Base-by-base conservation (phyloP, 2,888 invertebrate species). In the Ochropacha duplaris region DNA sequence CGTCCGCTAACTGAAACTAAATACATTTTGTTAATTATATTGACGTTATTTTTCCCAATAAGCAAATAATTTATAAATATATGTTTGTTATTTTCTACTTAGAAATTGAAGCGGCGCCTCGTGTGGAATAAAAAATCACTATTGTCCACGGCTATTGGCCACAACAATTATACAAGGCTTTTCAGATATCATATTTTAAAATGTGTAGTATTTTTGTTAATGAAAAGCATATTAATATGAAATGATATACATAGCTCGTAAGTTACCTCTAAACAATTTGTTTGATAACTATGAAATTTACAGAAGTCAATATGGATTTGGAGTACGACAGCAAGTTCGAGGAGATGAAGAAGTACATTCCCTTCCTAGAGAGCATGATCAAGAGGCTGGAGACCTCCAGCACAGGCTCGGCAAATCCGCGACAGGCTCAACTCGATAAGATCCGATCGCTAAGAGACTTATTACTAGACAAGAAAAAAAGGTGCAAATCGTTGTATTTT, bases 361-460 rank as follows among this genome's bases (percentile, higher is more conserved):
- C 96, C n/a, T 96, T 96, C 78, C 83, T 96, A 81, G 94, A 95
- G 76, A 94, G 90, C 67, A 95, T 96, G 93, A 96, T 96, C 74
- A 87, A 88, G 52, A 94, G 94, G 74, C 84, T 96, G 69, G 94
- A 95, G 76, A 94, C 88, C 68, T 91, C 92, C 16, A 81, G 74
- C 59, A 73, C 83, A 19, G 75, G 84, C 22, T 88, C 93, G 57
- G 72, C 79, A 28, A 92, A 92, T 60, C 93, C 93, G 57, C 88
- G 95, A 26, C 94, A 94, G 74, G 93, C 94, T 4, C 95, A 95
- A 71, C 87, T 95, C 28, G 91, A 93, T 75, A 95, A 95, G 84
- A 94, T 96, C 75, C 92, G 94, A 67, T 94, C 95, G 14, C 83
- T 96, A 19, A 92, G 94, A 76, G 93, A 93, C 60, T 93, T 95